These are phyloP conservation scores for Lithophane semibrunnea DNA, from an alignment of 2,888 invertebrate genomes.

Conservation along the genomic window DNA sequence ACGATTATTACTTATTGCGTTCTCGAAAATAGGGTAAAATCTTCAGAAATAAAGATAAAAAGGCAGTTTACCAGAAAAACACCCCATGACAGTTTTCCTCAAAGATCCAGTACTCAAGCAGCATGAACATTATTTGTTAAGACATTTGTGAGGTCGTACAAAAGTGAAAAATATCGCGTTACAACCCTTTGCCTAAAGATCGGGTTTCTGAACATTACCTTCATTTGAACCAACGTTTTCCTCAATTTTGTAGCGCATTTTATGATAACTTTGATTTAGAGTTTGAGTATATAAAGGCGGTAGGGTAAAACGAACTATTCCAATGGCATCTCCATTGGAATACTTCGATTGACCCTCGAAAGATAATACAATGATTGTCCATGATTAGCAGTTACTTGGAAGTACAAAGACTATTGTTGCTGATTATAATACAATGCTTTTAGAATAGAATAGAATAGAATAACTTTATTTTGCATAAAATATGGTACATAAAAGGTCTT, in stretches of 20 bases:
- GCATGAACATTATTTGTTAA: slow-evolving; percentile 43
- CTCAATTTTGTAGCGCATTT: slow-evolving; percentile 2
- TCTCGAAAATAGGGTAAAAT: background rate
- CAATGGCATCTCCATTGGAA: background rate
- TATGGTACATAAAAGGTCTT: too few relatives aligned
- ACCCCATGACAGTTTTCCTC: slow-evolving; percentile 11
- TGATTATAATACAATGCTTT: background rate
- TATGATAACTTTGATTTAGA: background rate
- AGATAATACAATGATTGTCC: background rate
- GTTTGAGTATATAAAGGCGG: background rate
- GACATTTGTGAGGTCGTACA: slow-evolving; percentile 37
- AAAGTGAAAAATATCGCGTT: slow-evolving; percentile 39
- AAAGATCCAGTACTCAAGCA: slow-evolving; percentile 4
- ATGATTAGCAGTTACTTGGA: background rate
- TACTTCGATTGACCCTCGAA: background rate
- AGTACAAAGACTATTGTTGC: background rate
- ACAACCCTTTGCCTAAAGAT: slow-evolving; percentile 26
- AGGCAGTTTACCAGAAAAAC: background rate
- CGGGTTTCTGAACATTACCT: slow-evolving; percentile 20
- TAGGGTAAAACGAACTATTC: too few relatives aligned
- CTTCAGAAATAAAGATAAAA: background rate
- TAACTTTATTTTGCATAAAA: too few relatives aligned
- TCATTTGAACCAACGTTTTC: slow-evolving; percentile 5
- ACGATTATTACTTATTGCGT: background rate
- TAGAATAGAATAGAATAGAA: too few relatives aligned